phyloP scores from a whole-genome alignment of 1,140 invertebrate species.

The Sitodiplosis mosellana region DNA sequence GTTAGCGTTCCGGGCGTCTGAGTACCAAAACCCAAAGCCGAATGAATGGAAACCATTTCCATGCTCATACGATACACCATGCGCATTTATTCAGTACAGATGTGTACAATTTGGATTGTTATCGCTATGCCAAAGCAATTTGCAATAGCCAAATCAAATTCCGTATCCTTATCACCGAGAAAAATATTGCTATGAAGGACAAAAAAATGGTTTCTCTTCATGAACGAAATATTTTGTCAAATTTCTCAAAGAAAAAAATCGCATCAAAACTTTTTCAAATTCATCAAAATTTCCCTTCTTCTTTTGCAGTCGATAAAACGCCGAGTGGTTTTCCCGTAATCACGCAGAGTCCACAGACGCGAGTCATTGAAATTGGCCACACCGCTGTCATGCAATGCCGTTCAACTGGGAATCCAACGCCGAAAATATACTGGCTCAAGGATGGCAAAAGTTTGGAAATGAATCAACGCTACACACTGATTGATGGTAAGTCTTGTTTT shows the following conservation, averaged over 20 bases:
- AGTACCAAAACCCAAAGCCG: too few species aligned
- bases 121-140: too few species aligned
- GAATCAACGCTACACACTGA: slow-evolving; percentile 67
- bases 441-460: slow-evolving; percentile 78
- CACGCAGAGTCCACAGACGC: slow-evolving; percentile 49
- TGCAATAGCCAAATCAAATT: neutral
- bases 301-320: slow-evolving; percentile 59
- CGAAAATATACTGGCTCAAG: slow-evolving; percentile 80
- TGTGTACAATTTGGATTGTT: too few species aligned
- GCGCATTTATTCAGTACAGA: too few species aligned
- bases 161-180: neutral
- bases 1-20: too few species aligned
- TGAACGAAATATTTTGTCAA: too few species aligned
- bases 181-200: neutral
- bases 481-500: slow-evolving; percentile 43
- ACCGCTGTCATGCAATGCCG: slow-evolving; percentile 72
- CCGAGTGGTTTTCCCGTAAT: slow-evolving; percentile 85
- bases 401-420: slow-evolving; percentile 66
- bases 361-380: slow-evolving; percentile 92
- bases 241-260: too few species aligned
- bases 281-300: neutral
- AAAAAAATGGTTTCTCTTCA: too few species aligned
- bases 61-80: too few species aligned
- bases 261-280: too few species aligned
- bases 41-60: too few species aligned